Percentiles rank a stretch among this genome's conserved stretches.
Evolutionary conservation across 2,113 vertebrate genomes (phyloP).

Genomic region (Hydrolagus affinis): DNA sequence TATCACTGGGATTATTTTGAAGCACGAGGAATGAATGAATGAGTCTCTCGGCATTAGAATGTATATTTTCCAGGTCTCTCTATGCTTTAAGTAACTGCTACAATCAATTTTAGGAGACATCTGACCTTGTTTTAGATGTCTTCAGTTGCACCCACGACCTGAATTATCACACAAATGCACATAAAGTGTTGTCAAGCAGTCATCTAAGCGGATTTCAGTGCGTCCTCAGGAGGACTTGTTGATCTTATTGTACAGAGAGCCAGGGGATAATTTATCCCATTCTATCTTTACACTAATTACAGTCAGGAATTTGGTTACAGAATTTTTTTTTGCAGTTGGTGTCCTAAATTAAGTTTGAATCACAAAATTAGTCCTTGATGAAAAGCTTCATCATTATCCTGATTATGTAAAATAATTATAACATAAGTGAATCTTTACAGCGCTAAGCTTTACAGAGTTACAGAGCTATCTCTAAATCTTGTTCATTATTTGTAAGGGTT

Average conservation of each 20-base stretch:
- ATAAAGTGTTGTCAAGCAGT: neutral
- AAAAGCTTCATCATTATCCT: too few relatives aligned
- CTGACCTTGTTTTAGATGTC: neutral
- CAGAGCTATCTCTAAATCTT: neutral
- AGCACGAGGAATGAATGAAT: neutral
- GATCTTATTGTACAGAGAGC: neutral
- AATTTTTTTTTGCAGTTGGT: neutral
- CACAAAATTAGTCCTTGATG: slow-evolving; percentile 12
- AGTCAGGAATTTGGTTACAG: neutral
- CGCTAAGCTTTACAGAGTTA: too few relatives aligned
- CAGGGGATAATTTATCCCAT: neutral
- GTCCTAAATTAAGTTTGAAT: neutral
- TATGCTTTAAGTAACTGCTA: neutral
- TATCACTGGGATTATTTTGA: too few relatives aligned
- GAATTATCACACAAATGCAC: neutral
- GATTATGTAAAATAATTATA: neutral
- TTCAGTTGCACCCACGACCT: neutral
- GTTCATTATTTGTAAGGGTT: neutral
- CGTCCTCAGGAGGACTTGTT: neutral
- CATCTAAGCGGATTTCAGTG: neutral
- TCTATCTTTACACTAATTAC: neutral
- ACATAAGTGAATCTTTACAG: neutral
- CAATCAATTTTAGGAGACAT: neutral
- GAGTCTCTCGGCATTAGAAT: neutral
- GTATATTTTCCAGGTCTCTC: neutral